Evolutionary conservation across 2,888 invertebrate genomes (phyloP).

Genomic region (Scaptodrosophila latifasciaeformis): DNA sequence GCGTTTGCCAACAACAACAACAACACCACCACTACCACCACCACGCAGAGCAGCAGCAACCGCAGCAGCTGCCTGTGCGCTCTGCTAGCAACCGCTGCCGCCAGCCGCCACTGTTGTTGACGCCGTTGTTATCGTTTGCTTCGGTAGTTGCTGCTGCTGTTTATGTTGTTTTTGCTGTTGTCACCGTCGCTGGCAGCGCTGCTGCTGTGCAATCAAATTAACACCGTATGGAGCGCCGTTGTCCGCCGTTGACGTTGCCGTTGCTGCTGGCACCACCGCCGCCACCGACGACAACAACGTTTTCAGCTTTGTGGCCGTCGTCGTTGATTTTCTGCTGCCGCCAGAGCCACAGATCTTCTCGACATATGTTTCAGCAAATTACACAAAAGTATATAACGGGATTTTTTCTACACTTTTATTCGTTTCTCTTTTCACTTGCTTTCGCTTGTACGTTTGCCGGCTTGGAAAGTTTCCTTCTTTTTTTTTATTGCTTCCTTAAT

Average conservation of each 20-base stretch:
- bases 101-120: neutral
- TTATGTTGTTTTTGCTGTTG: slow-evolving; percentile 14
- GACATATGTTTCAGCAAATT: slow-evolving; percentile 58
- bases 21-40: neutral
- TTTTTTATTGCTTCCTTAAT: slow-evolving; percentile 4
- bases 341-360: slow-evolving; percentile 43
- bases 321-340: slow-evolving; percentile 8
- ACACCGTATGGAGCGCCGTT: neutral
- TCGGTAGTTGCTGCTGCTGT: too few relatives aligned
- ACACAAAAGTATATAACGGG: too few relatives aligned
- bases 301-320: slow-evolving; percentile 4
- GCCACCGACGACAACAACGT: slow-evolving; percentile 26
- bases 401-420: too few relatives aligned
- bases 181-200: slow-evolving; percentile 2
- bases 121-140: slow-evolving; percentile 20
- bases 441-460: slow-evolving; percentile 46
- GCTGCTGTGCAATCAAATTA: neutral
- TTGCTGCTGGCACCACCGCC: slow-evolving; percentile 10
- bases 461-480: slow-evolving; percentile 16
- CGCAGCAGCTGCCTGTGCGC: slow-evolving; percentile 21
- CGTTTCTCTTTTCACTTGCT: too few relatives aligned
- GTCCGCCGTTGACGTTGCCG: slow-evolving; percentile 3
- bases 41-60: slow-evolving; percentile 9
- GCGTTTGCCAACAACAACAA: too few relatives aligned
- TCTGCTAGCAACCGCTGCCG: slow-evolving; percentile 18